Evolutionary conservation across 1,140 invertebrate species (phyloP).

Genomic region (Euura lappo): DNA sequence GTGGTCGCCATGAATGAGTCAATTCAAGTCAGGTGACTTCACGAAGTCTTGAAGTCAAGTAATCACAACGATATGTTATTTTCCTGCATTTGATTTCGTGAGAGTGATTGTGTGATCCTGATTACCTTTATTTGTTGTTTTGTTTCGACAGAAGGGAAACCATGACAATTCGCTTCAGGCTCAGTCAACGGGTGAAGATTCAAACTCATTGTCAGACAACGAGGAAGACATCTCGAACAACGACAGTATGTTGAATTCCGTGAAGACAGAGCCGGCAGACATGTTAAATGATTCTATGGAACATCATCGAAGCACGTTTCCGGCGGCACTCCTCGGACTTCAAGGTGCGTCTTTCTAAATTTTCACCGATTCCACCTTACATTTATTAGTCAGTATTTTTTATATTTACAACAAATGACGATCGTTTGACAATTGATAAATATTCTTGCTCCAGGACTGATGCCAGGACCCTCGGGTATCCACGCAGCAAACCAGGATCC

Average conservation of each 20-base stretch:
- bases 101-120: too few species aligned
- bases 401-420: neutral
- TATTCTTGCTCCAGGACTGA: conserved; percentile 61
- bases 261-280: conserved; percentile 68
- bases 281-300: conserved; percentile 60
- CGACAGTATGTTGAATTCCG: conserved; percentile 68
- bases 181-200: conserved; percentile 81
- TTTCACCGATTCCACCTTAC: neutral
- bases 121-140: conserved; percentile 21
- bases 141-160: conserved; percentile 48
- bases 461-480: conserved; percentile 85
- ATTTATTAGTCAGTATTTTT: conserved; percentile 15
- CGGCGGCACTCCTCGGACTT: conserved; percentile 73
- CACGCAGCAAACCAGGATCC: conserved; percentile 70
- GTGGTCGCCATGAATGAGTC: too few species aligned
- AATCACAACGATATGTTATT: too few species aligned
- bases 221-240: conserved; percentile 70
- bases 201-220: conserved; percentile 68
- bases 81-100: too few species aligned
- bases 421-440: neutral
- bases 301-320: conserved; percentile 65
- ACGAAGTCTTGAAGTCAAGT: too few species aligned
- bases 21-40: too few species aligned
- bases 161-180: conserved; percentile 64
- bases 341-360: conserved; percentile 63